Conservation (phyloP, 2,797 vertebrate genomes). For the Halcyon smyrnensis region DNA sequence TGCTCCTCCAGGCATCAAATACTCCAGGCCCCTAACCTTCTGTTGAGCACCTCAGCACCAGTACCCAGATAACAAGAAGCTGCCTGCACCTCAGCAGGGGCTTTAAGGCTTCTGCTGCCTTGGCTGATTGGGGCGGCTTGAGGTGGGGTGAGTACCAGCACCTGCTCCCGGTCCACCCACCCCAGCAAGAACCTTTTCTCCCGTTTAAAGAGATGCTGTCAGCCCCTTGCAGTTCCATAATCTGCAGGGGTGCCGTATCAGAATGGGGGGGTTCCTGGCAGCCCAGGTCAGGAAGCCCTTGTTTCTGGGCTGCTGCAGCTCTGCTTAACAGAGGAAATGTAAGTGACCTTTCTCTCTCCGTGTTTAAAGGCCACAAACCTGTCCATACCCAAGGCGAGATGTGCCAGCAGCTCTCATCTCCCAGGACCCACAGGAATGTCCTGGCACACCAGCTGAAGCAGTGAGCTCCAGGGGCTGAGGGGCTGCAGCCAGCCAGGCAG, state of each 20-base stretch:
- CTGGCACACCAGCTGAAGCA: background rate
- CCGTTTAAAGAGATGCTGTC: background rate
- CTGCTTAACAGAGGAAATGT: background rate
- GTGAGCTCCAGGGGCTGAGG: background rate
- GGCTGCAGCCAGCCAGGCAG: background rate
- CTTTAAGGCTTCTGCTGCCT: background rate
- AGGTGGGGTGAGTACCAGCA: background rate
- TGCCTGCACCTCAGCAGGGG: accelerated
- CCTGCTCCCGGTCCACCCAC: background rate
- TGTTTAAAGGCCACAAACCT: background rate
- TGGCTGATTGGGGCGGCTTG: background rate
- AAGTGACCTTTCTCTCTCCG: background rate
- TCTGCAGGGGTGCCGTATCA: background rate
- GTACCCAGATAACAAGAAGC: accelerated
- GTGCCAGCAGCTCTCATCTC: background rate
- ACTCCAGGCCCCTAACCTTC: background rate
- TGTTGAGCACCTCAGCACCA: background rate
- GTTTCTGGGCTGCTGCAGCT: background rate
- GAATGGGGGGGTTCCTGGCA: background rate
- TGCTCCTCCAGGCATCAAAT: background rate
- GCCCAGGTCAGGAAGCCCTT: background rate
- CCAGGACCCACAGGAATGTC: background rate
- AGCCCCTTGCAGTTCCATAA: background rate
- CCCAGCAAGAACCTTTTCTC: background rate
- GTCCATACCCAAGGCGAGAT: background rate